Conservation (phyloP, 2,113 vertebrate species). For the Cepphus grylle region DNA sequence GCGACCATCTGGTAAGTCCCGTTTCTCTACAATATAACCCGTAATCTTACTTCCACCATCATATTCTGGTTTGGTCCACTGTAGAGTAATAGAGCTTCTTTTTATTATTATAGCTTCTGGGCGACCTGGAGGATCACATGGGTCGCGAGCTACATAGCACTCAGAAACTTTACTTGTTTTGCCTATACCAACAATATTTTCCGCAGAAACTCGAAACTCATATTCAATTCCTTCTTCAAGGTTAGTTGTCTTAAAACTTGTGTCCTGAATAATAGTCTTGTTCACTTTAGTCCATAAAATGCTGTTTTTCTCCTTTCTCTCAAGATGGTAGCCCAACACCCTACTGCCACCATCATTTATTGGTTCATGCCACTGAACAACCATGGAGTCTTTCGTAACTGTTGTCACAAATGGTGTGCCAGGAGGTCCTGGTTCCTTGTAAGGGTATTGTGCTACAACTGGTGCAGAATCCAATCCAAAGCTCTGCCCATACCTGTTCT, state of each 20-base stretch:
- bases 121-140: constrained; percentile 92
- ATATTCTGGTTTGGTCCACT: constrained; percentile 95
- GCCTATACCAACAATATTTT: constrained; percentile 96
- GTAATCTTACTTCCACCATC: constrained; percentile 96
- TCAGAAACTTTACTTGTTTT: constrained; percentile 95
- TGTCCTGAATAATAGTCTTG: constrained; percentile 91
- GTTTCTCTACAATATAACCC: constrained; percentile 94
- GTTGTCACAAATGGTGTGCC: constrained; percentile 90
- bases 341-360: constrained; percentile 90
- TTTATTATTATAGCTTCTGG: constrained; percentile 91
- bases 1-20: constrained; percentile 94
- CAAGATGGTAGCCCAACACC: constrained; percentile 94
- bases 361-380: constrained; percentile 95
- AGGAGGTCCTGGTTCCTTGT: constrained; percentile 94
- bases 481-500: constrained; percentile 95
- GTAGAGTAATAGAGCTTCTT: constrained; percentile 88
- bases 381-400: constrained; percentile 89
- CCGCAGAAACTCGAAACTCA: constrained; percentile 93
- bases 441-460: constrained; percentile 92
- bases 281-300: constrained; percentile 96
- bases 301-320: constrained; percentile 96
- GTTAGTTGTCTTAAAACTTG: constrained; percentile 87
- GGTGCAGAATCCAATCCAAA: constrained; percentile 88
- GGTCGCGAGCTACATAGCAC: constrained; percentile 91
- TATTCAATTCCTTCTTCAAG: constrained; percentile 96